These are phyloP conservation scores for Bufo gargarizans DNA, from an alignment of 2,113 vertebrate species.

Conservation along the genomic window DNA sequence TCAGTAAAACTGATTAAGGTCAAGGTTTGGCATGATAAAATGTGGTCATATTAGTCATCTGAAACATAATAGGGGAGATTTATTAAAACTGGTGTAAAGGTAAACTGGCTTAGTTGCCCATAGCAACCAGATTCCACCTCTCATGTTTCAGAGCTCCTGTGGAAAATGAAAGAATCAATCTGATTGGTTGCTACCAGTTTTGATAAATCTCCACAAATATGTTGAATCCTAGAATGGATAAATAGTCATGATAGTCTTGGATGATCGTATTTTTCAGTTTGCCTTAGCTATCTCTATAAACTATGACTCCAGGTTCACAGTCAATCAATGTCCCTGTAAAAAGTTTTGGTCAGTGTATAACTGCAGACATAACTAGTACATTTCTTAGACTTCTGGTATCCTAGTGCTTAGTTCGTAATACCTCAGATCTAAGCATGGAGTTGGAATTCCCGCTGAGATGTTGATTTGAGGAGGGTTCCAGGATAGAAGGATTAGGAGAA, in stretches of 20 bases:
- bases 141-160: too few relatives aligned
- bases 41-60: too few relatives aligned
- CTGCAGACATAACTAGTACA: background rate
- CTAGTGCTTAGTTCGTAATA: background rate
- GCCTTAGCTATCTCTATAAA: background rate
- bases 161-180: too few relatives aligned
- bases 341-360: background rate
- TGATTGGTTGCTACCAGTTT: too few relatives aligned
- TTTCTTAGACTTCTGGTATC: background rate
- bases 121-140: too few relatives aligned
- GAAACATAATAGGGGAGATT: too few relatives aligned
- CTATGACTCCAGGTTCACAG: background rate
- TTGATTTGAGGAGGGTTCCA: conserved; percentile 27
- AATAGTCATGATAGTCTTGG: background rate
- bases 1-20: too few relatives aligned
- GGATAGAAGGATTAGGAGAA: conserved; percentile 19
- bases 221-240: background rate
- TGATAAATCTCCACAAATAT: too few relatives aligned
- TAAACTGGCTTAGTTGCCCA: too few relatives aligned
- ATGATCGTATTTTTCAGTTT: background rate
- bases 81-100: too few relatives aligned
- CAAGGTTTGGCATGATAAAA: too few relatives aligned
- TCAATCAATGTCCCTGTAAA: background rate
- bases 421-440: background rate
- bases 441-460: conserved; percentile 31